Conservation (phyloP, 2,888 invertebrate species). For the Drosophila setosimentum region DNA sequence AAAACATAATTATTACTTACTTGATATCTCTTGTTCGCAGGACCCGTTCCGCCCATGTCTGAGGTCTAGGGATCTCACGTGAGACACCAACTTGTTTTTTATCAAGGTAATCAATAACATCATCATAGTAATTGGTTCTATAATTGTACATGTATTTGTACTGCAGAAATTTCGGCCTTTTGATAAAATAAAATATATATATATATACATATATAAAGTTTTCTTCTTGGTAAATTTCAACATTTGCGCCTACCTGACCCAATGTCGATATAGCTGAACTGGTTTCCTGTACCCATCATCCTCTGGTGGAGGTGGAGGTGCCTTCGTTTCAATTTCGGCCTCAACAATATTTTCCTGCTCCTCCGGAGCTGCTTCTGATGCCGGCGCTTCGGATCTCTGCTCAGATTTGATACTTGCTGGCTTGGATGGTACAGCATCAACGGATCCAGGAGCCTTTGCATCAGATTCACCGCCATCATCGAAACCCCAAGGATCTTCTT, state of each 20-base stretch:
- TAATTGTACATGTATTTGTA: conserved; percentile 94
- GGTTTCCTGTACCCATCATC: conserved; percentile 88
- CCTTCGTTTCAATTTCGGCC: conserved; percentile 85
- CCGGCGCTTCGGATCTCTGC: conserved; percentile 38
- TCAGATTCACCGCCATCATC: conserved; percentile 84
- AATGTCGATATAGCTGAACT: conserved; percentile 90
- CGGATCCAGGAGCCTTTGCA: conserved; percentile 62
- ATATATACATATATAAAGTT: neutral
- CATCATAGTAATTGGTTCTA: conserved; percentile 94
- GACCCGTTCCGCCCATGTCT: conserved; percentile 94
- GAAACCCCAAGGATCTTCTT: conserved; percentile 87
- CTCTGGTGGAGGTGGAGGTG: conserved; percentile 85
- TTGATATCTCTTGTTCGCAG: conserved; percentile 88
- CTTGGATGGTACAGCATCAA: conserved; percentile 71
- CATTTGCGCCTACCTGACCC: conserved; percentile 88
- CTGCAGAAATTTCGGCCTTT: conserved; percentile 92
- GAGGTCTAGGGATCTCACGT: conserved; percentile 91
- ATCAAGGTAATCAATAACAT: conserved; percentile 93
- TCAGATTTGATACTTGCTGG: conserved; percentile 83
- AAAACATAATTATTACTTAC: conserved; percentile 56
- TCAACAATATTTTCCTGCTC: conserved; percentile 79
- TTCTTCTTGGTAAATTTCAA: neutral
- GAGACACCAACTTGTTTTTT: conserved; percentile 89
- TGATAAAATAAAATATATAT: neutral
- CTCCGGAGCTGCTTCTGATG: conserved; percentile 23